Conservation (phyloP, 2,113 vertebrate species). For the Gnathonemus echidnorhynchus region DNA sequence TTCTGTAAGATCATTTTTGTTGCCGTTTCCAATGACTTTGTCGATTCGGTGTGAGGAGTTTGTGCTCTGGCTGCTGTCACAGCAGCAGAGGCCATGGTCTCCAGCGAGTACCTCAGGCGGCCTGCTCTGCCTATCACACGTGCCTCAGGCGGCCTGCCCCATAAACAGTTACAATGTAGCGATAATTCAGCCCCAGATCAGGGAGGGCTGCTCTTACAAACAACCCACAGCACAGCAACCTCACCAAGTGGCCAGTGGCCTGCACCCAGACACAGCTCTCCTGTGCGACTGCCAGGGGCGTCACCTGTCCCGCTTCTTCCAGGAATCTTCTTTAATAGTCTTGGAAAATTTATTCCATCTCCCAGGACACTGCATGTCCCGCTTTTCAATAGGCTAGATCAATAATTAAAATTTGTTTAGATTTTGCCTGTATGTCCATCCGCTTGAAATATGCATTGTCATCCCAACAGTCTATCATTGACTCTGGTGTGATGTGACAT, state of each 20-base stretch:
- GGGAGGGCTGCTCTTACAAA: neutral
- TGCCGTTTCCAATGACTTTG: neutral
- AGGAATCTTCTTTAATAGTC: neutral
- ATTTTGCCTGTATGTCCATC: neutral
- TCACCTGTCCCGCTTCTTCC: neutral
- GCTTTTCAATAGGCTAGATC: neutral
- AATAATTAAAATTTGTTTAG: neutral
- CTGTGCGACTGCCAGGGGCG: neutral
- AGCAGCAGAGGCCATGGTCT: neutral
- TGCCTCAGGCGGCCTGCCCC: neutral
- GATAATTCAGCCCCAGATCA: neutral
- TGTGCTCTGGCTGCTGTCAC: neutral
- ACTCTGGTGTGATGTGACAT: neutral
- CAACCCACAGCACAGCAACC: neutral
- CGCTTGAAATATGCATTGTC: neutral
- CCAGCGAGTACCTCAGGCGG: neutral
- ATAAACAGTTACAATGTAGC: neutral
- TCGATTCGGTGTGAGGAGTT: neutral
- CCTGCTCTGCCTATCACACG: neutral
- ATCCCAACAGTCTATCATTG: neutral
- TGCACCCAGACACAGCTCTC: neutral
- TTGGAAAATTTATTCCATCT: no score
- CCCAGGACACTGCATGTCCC: neutral
- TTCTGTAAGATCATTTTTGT: slow-evolving; percentile 33
- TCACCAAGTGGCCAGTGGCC: neutral